phyloP scores from a whole-genome alignment of 1,140 invertebrate species.

The Diorhabda sublineata region DNA sequence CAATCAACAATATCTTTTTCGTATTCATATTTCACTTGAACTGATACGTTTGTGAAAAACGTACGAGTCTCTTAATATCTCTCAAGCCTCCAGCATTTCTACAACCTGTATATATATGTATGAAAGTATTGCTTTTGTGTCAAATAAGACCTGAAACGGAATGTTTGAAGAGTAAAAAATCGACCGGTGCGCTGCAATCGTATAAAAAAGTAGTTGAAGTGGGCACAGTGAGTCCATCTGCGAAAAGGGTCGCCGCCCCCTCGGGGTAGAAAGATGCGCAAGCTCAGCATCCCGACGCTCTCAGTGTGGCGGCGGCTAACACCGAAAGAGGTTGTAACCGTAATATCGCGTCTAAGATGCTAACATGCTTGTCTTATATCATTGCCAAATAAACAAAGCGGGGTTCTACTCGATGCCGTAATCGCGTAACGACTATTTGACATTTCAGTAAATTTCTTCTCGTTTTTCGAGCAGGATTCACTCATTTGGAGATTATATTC shows the following conservation, averaged over 20 bases:
- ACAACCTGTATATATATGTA: background rate
- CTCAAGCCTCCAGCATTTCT: background rate
- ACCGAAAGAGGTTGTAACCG: slow-evolving; percentile 10
- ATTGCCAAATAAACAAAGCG: slow-evolving; percentile 11
- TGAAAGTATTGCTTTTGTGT: background rate
- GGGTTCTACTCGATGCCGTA: background rate
- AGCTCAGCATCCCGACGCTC: slow-evolving; percentile 22
- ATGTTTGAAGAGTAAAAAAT: slow-evolving; percentile 9
- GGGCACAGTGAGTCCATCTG: slow-evolving; percentile 17
- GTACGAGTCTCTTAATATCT: background rate
- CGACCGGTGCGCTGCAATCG: slow-evolving; percentile 15
- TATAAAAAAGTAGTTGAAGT: slow-evolving; percentile 18
- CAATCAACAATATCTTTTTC: background rate
- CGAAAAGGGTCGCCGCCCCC: slow-evolving; percentile 18
- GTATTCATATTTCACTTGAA: no score
- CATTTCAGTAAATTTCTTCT: no score
- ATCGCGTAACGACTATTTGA: background rate
- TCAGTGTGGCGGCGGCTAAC: slow-evolving; percentile 20
- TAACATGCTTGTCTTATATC: slow-evolving; percentile 14
- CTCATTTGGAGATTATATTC: background rate
- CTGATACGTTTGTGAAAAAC: no score
- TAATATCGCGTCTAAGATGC: slow-evolving; percentile 15
- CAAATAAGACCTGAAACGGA: slow-evolving; percentile 11
- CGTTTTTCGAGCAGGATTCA: background rate
- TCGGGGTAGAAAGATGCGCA: slow-evolving; percentile 8